Evolutionary conservation across 2,797 vertebrate genomes (phyloP).

Genomic region (Atherinosoma microstoma): DNA sequence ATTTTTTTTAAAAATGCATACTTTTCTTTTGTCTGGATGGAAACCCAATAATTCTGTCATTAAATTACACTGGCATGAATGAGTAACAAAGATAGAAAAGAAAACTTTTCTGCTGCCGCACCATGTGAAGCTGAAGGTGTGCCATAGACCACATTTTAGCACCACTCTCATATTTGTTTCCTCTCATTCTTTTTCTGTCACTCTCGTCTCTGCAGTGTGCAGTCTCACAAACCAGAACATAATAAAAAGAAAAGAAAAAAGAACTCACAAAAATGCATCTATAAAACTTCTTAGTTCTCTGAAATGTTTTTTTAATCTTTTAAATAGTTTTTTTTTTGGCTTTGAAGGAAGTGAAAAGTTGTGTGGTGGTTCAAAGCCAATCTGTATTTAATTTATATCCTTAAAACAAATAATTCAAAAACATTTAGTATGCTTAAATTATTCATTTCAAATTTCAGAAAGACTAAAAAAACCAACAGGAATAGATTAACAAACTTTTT

Average conservation of each 20-base stretch:
- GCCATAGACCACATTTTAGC: conserved; percentile 31
- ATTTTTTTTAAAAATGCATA: conserved; percentile 23
- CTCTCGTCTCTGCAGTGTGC: not conserved
- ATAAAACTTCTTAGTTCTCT: conserved; percentile 37
- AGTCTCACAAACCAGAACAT: conserved; percentile 2
- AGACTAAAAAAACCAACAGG: conserved; percentile 34
- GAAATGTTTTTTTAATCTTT: conserved; percentile 27
- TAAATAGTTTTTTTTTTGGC: not conserved
- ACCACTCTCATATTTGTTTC: conserved; percentile 32
- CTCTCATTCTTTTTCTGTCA: conserved; percentile 18
- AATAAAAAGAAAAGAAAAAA: conserved; percentile 3
- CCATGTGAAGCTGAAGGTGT: conserved; percentile 33
- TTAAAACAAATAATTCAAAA: conserved; percentile 63
- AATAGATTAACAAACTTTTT: conserved; percentile 27
- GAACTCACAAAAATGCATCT: conserved; percentile 24
- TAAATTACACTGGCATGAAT: conserved; percentile 40
- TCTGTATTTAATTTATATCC: conserved; percentile 56
- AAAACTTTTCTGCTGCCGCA: conserved; percentile 28
- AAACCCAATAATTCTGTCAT: conserved; percentile 36
- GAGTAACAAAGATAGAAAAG: conserved; percentile 38
- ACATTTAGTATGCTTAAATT: conserved; percentile 57
- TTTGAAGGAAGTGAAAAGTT: conserved; percentile 36
- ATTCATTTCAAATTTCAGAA: conserved; percentile 61
- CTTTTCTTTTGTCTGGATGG: conserved; percentile 17
- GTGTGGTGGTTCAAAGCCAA: conserved; percentile 62